These are phyloP conservation scores for Nematolebias whitei DNA, from an alignment of 2,113 vertebrate species.

Conservation along the genomic window DNA sequence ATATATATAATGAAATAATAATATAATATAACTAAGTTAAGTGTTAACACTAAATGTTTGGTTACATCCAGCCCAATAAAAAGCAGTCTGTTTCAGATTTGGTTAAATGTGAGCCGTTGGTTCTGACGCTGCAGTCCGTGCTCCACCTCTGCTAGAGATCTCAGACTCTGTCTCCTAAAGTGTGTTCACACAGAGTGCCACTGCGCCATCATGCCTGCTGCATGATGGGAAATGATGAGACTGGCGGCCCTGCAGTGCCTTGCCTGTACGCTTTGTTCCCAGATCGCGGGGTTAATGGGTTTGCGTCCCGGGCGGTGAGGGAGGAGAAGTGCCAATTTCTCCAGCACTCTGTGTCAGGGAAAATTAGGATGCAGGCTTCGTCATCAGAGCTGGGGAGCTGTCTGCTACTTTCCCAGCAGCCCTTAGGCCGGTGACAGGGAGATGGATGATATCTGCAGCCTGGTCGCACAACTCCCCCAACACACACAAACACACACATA, in stretches of 20 bases:
- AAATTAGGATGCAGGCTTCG: conserved; percentile 89
- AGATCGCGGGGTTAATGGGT: conserved; percentile 76
- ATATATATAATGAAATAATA: too few relatives aligned
- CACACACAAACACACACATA: conserved; percentile 15
- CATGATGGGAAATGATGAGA: conserved; percentile 56
- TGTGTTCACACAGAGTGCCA: not conserved
- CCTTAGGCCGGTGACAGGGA: conserved; percentile 89
- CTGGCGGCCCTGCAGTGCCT: conserved; percentile 35
- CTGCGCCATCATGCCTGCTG: conserved; percentile 9
- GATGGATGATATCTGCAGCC: conserved; percentile 95
- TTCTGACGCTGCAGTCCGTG: not conserved
- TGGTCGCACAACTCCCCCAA: conserved; percentile 70
- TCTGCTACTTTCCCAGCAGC: conserved; percentile 92
- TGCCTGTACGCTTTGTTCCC: conserved; percentile 66
- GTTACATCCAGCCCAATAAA: too few relatives aligned
- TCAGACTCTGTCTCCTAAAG: conserved; percentile 10
- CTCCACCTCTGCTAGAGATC: not conserved
- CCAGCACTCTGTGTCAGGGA: conserved; percentile 43
- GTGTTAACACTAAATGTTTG: too few relatives aligned
- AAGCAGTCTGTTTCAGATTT: too few relatives aligned
- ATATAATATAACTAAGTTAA: too few relatives aligned
- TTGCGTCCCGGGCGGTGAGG: conserved; percentile 78
- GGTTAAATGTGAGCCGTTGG: too few relatives aligned
- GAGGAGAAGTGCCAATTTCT: conserved; percentile 53
- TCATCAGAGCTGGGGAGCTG: conserved; percentile 83